These are phyloP conservation scores for Ruditapes philippinarum DNA, from an alignment of 1,140 invertebrate species.

Conservation along the genomic window DNA sequence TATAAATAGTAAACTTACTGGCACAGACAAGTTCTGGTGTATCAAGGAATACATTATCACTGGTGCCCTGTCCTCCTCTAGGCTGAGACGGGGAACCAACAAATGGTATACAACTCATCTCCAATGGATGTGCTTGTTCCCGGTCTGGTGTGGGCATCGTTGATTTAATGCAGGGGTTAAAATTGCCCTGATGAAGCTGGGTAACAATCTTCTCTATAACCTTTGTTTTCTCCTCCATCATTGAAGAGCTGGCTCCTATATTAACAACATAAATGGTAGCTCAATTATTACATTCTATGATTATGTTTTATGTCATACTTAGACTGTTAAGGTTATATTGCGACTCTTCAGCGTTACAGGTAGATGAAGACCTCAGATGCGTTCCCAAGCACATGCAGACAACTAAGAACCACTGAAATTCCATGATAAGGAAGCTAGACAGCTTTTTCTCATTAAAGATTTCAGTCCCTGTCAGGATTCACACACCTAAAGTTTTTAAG, in stretches of 20 bases:
- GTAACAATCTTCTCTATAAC: constrained; percentile 72
- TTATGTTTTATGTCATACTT: too few relatives aligned
- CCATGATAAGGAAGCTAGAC: too few relatives aligned
- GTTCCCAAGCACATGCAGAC: too few relatives aligned
- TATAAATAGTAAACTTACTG: constrained; percentile 48
- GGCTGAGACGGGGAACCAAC: constrained; percentile 68
- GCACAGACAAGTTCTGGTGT: constrained; percentile 60
- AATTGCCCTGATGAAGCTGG: constrained; percentile 78
- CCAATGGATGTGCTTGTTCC: constrained; percentile 66
- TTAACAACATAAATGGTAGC: too few relatives aligned
- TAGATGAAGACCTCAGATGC: too few relatives aligned
- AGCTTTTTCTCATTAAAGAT: too few relatives aligned
- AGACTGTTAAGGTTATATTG: too few relatives aligned
- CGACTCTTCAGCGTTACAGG: too few relatives aligned
- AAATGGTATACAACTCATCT: constrained; percentile 76
- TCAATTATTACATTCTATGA: too few relatives aligned
- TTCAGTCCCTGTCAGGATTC: too few relatives aligned
- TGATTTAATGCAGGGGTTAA: constrained; percentile 66
- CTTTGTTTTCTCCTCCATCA: constrained; percentile 74
- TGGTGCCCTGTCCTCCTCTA: background rate
- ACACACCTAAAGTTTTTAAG: too few relatives aligned
- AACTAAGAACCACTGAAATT: too few relatives aligned
- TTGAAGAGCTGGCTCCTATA: constrained; percentile 79
- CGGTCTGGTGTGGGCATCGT: constrained; percentile 48
- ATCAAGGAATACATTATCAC: constrained; percentile 63